phyloP scores from a whole-genome alignment of 1,140 invertebrate species.

The Laodelphax striatellus region DNA sequence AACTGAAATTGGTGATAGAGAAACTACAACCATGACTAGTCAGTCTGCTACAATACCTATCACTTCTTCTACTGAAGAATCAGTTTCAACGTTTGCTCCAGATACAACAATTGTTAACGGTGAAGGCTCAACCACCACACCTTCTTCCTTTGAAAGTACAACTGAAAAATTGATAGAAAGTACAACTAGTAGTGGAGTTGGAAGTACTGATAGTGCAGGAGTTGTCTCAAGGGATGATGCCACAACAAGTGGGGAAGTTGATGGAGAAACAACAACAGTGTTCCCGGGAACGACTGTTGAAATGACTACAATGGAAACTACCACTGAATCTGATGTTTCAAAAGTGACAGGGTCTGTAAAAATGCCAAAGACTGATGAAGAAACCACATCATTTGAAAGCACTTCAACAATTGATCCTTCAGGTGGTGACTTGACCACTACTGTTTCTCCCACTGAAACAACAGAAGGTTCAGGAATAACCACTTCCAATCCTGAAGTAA shows the following conservation, averaged over 20 bases:
- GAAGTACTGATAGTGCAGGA: not conserved
- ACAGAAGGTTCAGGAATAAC: not conserved
- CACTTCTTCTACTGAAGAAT: too few relatives aligned
- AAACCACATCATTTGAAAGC: not conserved
- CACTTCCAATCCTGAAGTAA: too few relatives aligned
- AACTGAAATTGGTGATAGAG: too few relatives aligned
- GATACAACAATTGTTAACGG: too few relatives aligned
- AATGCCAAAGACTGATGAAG: slow-evolving; percentile 4
- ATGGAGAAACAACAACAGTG: slow-evolving; percentile 1
- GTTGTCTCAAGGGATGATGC: not conserved
- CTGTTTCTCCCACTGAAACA: slow-evolving; percentile 1
- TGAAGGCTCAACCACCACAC: too few relatives aligned
- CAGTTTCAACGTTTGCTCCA: too few relatives aligned
- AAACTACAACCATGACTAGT: too few relatives aligned
- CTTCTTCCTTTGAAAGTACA: not conserved
- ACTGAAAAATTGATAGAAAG: not conserved
- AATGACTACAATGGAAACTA: slow-evolving; percentile 11
- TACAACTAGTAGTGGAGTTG: not conserved
- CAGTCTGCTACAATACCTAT: too few relatives aligned
- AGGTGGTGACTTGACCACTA: not conserved
- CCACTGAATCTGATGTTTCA: slow-evolving; percentile 11
- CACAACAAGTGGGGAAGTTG: not conserved
- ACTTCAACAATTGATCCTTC: not conserved
- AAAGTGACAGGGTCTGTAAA: slow-evolving; percentile 5
- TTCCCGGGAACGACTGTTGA: slow-evolving; percentile 11